Conservation (phyloP, 2,113 vertebrate genomes). For the Thamnophis sirtalis region DNA sequence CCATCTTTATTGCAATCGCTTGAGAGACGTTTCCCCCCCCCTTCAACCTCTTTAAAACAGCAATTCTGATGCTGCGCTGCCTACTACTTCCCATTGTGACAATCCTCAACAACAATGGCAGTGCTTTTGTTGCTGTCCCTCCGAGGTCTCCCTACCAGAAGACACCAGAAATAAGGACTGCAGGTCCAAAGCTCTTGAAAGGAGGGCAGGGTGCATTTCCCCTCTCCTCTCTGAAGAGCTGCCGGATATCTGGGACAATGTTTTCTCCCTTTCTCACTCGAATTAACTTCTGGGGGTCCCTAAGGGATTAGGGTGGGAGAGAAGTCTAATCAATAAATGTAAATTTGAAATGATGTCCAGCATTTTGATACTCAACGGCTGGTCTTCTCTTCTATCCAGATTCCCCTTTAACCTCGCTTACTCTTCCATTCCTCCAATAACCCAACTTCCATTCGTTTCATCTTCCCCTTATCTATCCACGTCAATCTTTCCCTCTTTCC, state of each 20-base stretch:
- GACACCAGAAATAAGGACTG: neutral
- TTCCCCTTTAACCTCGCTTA: neutral
- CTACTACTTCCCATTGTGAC: neutral
- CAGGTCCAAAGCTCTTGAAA: neutral
- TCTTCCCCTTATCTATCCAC: neutral
- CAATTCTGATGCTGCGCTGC: too few species aligned
- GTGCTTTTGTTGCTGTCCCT: neutral
- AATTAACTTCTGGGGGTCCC: neutral
- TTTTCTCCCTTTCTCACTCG: neutral
- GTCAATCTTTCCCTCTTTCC: neutral
- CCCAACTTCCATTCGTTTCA: neutral
- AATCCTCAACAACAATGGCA: neutral
- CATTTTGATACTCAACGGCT: neutral
- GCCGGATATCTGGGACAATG: neutral
- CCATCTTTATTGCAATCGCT: slow-evolving; percentile 6
- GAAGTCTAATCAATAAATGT: neutral
- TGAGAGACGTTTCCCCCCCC: neutral
- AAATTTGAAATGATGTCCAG: neutral
- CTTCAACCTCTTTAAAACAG: neutral
- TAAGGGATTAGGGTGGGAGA: neutral
- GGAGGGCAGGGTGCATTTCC: neutral
- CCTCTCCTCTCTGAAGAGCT: neutral
- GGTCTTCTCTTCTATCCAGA: neutral
- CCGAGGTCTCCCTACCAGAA: neutral
- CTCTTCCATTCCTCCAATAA: neutral